phyloP scores from a whole-genome alignment of 2,888 invertebrate genomes.

The Mongoloraphidia duomilia region DNA sequence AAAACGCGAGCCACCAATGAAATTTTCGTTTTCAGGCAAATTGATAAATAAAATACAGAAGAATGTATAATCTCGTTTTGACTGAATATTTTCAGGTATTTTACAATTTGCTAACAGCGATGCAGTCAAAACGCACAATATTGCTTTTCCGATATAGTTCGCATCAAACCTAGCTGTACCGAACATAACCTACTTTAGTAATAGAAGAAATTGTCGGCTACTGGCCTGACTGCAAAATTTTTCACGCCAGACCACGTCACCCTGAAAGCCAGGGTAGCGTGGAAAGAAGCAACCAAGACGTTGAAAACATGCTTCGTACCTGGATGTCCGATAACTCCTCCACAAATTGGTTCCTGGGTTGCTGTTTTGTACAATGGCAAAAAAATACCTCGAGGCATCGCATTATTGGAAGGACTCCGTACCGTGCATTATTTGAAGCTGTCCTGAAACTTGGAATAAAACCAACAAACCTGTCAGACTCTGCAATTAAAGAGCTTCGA shows the following conservation, averaged over 20 bases:
- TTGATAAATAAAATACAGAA: not conserved
- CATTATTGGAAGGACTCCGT: constrained; percentile 10
- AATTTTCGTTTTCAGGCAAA: too few species aligned
- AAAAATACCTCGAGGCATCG: constrained; percentile 9
- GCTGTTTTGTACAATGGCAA: not conserved
- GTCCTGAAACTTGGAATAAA: constrained; percentile 5
- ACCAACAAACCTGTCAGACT: not conserved
- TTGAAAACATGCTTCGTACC: constrained; percentile 16
- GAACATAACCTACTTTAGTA: constrained; percentile 15
- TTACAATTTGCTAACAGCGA: constrained; percentile 2
- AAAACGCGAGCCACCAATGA: too few species aligned
- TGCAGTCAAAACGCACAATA: constrained; percentile 1
- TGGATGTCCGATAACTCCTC: constrained; percentile 16
- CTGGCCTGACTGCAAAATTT: constrained; percentile 7
- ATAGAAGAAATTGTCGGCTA: constrained; percentile 14
- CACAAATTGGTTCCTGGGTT: constrained; percentile 13
- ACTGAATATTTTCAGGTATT: constrained; percentile 3
- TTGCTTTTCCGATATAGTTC: not conserved
- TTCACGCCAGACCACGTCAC: constrained; percentile 9
- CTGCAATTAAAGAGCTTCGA: not conserved
- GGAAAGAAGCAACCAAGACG: constrained; percentile 14
- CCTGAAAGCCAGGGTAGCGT: constrained; percentile 13
- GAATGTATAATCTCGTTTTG: not conserved
- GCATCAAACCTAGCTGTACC: not conserved
- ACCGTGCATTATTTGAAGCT: constrained; percentile 10